These are phyloP conservation scores for Zaprionus davidi DNA, from an alignment of 1,140 invertebrate species.

Conservation along the genomic window DNA sequence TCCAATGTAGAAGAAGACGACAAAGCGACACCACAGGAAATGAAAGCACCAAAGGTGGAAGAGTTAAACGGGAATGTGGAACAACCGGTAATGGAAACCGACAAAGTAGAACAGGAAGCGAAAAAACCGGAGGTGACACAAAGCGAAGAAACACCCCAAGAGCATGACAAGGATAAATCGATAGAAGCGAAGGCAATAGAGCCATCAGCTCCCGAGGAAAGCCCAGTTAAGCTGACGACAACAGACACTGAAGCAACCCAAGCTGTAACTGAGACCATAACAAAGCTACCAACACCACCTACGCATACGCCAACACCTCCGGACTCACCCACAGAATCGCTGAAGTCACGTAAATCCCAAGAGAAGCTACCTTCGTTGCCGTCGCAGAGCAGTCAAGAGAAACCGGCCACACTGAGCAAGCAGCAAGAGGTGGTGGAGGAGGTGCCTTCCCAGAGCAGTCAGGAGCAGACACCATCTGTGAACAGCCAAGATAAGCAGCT, in stretches of 20 bases:
- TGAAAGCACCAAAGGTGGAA: not conserved
- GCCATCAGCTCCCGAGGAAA: conserved; percentile 17
- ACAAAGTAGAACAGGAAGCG: not conserved
- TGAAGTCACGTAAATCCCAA: conserved; percentile 40
- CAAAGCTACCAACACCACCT: conserved; percentile 59
- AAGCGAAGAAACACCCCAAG: conserved; percentile 19
- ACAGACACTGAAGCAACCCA: not conserved
- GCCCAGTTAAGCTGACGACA: conserved; percentile 16
- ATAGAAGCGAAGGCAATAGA: not conserved
- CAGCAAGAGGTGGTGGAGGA: conserved; percentile 55
- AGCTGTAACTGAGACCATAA: conserved; percentile 12
- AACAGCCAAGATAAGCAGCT: conserved; percentile 55
- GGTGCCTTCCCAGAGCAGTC: not conserved
- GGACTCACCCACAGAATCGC: conserved; percentile 55
- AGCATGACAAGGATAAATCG: not conserved
- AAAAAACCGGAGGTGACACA: not conserved
- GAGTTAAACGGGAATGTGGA: conserved; percentile 40
- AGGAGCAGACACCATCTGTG: not conserved
- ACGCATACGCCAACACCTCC: conserved; percentile 41
- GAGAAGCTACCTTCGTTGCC: conserved; percentile 4
- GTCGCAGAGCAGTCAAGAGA: conserved; percentile 11
- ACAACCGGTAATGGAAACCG: not conserved
- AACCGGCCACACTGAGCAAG: conserved; percentile 6
- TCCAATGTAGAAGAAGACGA: not conserved
- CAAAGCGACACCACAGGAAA: not conserved